Percentiles rank a stretch among this genome's conserved stretches.
Evolutionary conservation across 2,888 invertebrate genomes (phyloP).

Genomic region (Zonitis immaculata): DNA sequence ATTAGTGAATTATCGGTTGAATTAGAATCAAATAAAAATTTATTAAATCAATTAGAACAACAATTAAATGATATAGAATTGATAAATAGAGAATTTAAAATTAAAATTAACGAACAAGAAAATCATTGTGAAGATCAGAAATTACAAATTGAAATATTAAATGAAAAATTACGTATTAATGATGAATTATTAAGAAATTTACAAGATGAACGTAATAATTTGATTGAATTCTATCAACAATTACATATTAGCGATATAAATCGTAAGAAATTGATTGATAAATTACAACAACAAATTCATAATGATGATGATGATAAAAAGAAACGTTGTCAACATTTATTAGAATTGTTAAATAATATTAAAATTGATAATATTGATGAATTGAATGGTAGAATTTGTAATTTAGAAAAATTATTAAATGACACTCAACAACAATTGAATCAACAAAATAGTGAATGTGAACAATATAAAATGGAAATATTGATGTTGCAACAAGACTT

Average conservation of each 20-base stretch:
- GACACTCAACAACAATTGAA: slow-evolving; percentile 19
- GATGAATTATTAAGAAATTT: slow-evolving; percentile 22
- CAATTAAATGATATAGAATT: slow-evolving; percentile 40
- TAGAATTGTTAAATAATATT: slow-evolving; percentile 23
- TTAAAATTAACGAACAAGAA: slow-evolving; percentile 13
- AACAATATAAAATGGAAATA: slow-evolving; percentile 27
- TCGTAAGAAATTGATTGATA: slow-evolving; percentile 45
- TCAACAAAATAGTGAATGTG: slow-evolving; percentile 21
- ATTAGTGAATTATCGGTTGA: slow-evolving; percentile 28
- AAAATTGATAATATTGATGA: slow-evolving; percentile 16
- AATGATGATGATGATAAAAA: background rate
- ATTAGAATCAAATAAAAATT: slow-evolving; percentile 34
- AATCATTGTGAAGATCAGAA: slow-evolving; percentile 21
- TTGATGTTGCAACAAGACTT: slow-evolving; percentile 27
- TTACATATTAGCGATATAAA: slow-evolving; percentile 32
- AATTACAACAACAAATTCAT: background rate
- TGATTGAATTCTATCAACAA: slow-evolving; percentile 23
- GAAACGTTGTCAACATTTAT: slow-evolving; percentile 9
- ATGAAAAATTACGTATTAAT: slow-evolving; percentile 22
- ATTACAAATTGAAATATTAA: slow-evolving; percentile 19
- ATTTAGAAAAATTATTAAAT: slow-evolving; percentile 26
- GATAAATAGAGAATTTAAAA: slow-evolving; percentile 8
- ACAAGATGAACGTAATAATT: slow-evolving; percentile 24
- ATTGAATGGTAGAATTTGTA: slow-evolving; percentile 19
- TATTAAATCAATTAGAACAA: slow-evolving; percentile 37